Base-by-base conservation (phyloP, 1,140 invertebrate genomes). In the Parasteatoda tepidariorum region DNA sequence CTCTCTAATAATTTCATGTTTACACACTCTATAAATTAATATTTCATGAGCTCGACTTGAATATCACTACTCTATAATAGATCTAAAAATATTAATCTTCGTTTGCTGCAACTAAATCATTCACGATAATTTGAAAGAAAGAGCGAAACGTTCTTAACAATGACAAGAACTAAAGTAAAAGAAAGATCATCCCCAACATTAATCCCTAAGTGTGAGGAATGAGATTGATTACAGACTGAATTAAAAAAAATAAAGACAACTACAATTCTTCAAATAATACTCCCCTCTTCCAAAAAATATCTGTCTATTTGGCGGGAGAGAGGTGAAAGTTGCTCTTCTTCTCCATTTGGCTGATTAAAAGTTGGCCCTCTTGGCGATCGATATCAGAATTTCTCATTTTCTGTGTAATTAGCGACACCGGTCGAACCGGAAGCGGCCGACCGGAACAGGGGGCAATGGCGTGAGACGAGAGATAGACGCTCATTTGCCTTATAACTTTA, bases 401-500 rank as follows among this genome's bases (percentile, higher is more conserved):
- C 78, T 82, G 67, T 82, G 66, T 82, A 82, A 82, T 82, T 82
- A 82, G 78, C 78, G 57, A 82, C 78, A 82, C 78, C 54, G 33
- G 66, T 70, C 62, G 75, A 57, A 57, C 48, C 64, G 66, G 67
- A 82, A 70, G 64, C 78, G 78, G 66, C 67, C 55, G 55, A 61
- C 30, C 67, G 67, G 78, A 82, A 82, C 78, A 64, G 48, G 78
- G 78, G 48, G 78, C 78, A 82, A 82, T 82, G 78, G 78, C 67
- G 66, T 70, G 78, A 82, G 78, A 82, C 76, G 66, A 30, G 24
- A 67, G 64, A 67, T 67, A 67, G 76, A 81, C 78, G 66, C 78
- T 71, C 78, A 71, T 82, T 82, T 81, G 78, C 78, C 66, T 81
- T 82, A 82, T 82, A 82, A 82, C 78, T 82, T 82, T 82, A 82